Conservation (phyloP, 53 echinoderm and acorn worm genomes). For the Holothuria leucospilota region DNA sequence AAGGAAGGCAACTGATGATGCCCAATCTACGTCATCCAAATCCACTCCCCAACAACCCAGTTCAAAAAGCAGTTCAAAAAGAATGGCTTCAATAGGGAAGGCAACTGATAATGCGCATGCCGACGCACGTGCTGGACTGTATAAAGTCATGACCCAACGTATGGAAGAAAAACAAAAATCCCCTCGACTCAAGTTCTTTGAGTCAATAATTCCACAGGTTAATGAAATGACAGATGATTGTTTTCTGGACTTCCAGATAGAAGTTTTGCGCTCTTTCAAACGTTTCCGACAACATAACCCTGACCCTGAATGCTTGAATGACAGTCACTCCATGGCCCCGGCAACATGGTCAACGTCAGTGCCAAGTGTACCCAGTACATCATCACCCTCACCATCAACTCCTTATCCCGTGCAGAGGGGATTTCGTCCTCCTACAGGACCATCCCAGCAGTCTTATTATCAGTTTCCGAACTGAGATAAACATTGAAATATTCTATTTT, state of each 20-base stretch:
- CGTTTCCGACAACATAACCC: conserved; percentile 7
- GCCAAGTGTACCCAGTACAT: conserved; percentile 22
- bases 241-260: conserved; percentile 49
- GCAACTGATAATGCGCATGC: conserved; percentile 49
- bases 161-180: conserved; percentile 56
- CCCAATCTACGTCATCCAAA: conserved; percentile 34
- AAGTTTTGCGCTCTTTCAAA: conserved; percentile 31
- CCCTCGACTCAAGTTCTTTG: conserved; percentile 54
- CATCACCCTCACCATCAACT: conserved; percentile 48
- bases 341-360: conserved; percentile 53
- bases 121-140: conserved; percentile 42
- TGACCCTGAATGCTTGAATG: conserved; percentile 27
- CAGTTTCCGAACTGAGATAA: conserved; percentile 48
- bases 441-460: conserved; percentile 42
- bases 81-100: conserved; percentile 38
- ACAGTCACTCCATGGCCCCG: conserved; percentile 20
- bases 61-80: too few species aligned
- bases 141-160: conserved; percentile 46
- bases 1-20: too few species aligned
- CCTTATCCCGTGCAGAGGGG: conserved; percentile 21
- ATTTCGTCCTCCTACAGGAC: conserved; percentile 51
- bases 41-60: too few species aligned
- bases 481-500: too few species aligned
- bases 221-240: conserved; percentile 55
- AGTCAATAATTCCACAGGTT: conserved; percentile 55